A percentile compares a stretch with the other conserved stretches of the same genome.
Conservation (phyloP, 2,113 vertebrate species). For the Melanocharis versteri region DNA sequence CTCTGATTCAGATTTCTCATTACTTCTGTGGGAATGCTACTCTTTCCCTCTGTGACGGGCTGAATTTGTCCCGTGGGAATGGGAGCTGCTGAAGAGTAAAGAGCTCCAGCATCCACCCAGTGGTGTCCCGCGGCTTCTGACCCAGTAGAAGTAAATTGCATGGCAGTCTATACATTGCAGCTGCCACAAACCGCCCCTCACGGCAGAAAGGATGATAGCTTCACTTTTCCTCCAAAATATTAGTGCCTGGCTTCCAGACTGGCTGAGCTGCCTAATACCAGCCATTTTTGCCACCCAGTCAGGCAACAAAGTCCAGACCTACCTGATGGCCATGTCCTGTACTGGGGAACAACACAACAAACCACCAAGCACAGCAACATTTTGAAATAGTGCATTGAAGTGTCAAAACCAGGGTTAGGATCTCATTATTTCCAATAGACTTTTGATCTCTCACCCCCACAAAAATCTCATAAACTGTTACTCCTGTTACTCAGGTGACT, state of each 20-base stretch:
- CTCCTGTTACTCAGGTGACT: neutral
- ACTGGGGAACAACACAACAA: neutral
- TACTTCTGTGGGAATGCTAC: neutral
- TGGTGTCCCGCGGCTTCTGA: neutral
- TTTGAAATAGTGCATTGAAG: neutral
- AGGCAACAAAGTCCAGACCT: neutral
- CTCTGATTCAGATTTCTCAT: neutral
- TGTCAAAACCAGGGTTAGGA: neutral
- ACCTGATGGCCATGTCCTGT: neutral
- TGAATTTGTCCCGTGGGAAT: neutral
- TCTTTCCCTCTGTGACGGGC: neutral
- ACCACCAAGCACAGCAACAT: neutral
- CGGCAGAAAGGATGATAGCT: neutral
- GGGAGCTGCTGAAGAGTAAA: neutral
- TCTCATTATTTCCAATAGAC: neutral
- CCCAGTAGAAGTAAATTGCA: neutral
- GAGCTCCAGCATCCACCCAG: neutral
- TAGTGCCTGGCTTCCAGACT: neutral
- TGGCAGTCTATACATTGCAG: neutral
- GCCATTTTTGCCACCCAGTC: neutral
- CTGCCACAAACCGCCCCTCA: neutral
- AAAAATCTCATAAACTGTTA: neutral
- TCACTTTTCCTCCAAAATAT: neutral
- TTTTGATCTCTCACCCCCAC: neutral
- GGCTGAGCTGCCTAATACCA: neutral